These are phyloP conservation scores for Drosophila flavopinicola DNA, from an alignment of 2,888 invertebrate genomes.

Conservation along the genomic window DNA sequence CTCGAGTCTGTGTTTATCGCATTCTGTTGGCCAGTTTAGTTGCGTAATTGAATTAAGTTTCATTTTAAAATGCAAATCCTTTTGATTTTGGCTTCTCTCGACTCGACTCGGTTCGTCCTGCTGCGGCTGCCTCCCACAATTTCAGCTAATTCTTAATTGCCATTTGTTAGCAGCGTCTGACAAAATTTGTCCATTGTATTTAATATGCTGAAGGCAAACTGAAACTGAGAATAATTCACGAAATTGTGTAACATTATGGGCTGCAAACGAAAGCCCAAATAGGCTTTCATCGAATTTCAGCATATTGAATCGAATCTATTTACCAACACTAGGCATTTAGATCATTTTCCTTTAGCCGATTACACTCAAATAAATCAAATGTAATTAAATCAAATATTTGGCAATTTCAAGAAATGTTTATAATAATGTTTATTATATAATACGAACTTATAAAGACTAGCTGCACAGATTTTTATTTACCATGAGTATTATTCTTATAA, in stretches of 20 bases:
- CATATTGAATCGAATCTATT: constrained; percentile 26
- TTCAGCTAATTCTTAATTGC: constrained; percentile 28
- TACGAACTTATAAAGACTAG: too few relatives aligned
- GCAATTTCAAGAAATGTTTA: background rate
- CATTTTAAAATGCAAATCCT: constrained; percentile 59
- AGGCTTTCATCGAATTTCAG: constrained; percentile 4
- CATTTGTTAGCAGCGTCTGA: constrained; percentile 29
- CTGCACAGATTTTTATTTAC: too few relatives aligned
- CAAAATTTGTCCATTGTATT: constrained; percentile 18
- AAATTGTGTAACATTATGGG: constrained; percentile 4
- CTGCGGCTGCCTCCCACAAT: too few relatives aligned
- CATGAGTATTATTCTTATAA: too few relatives aligned
- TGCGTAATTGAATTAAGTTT: constrained; percentile 70
- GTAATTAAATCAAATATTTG: too few relatives aligned
- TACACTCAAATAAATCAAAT: constrained; percentile 8
- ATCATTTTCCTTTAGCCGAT: background rate
- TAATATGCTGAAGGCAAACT: constrained; percentile 6
- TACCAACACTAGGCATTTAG: constrained; percentile 5
- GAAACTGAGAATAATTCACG: constrained; percentile 1
- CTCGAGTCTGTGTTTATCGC: constrained; percentile 52
- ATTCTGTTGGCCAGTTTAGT: constrained; percentile 63
- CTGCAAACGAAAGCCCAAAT: background rate
- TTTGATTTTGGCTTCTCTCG: constrained; percentile 44
- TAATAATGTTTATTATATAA: too few relatives aligned
- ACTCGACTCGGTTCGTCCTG: constrained; percentile 8